Evolutionary conservation across 2,113 vertebrate genomes (phyloP), one percentile per base, ranked within the genome.

Genomic region (Lonchura striata): DNA sequence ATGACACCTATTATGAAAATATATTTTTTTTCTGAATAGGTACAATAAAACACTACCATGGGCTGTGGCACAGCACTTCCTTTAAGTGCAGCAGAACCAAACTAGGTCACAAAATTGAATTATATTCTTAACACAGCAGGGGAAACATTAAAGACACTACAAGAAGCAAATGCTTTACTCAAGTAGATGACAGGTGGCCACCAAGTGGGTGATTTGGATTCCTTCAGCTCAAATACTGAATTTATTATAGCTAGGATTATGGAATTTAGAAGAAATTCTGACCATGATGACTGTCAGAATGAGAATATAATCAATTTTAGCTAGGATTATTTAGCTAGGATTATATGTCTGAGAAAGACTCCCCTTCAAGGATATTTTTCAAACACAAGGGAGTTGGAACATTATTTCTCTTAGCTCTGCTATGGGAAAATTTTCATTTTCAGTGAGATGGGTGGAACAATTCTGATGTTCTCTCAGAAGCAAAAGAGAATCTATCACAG

Each of bases 61-160:
- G 56, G 44, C 22, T 30, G 44, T 59, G 63, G 37, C 31, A 47
- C 42, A 85, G 39, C 44, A n/a, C 7, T 64, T 37, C 60, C 15
- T 80, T 46, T 59, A 59, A 86, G 69, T 30, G n/a, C 39, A 81
- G n/a, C 27, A 90, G 39, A 90, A 59, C 17, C n/a, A 86, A 81
- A 76, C 37, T 31, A 86, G 70, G 69, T 59, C 56, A 81, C 23
- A 71, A 54, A 76, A 86, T 39, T 39, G n/a, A 49, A 59, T 47
- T 64, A 42, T 42, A 49, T 27, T 60, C 63, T 65, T 86, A 65
- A 86, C 76, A 76, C 3, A 6, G 76, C 52, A 82, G 57, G 23
- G 31, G 20, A 77, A 81, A 53, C 3, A 17, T 59, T 70, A 60
- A 60, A 27, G 64, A 60, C 57, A 47, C 25, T 44, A 6, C 19